Evolutionary conservation across 2,797 vertebrate species (phyloP).

Genomic region (Argentina silus): DNA sequence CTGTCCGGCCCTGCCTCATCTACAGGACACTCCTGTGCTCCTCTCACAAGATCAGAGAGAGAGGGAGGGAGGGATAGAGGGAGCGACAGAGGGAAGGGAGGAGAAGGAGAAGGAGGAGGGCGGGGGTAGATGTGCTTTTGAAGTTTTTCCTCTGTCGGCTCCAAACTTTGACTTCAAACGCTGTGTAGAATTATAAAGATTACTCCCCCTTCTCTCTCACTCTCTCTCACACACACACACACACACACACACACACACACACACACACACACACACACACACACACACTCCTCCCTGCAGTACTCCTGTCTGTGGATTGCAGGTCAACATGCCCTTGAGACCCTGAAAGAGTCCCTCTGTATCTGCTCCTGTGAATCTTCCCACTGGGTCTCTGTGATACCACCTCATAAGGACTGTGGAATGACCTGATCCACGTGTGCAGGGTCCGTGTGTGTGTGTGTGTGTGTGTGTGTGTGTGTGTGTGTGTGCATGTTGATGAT

Average conservation of each 20-base stretch:
- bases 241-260: slow-evolving; percentile 23
- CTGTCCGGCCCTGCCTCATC: slow-evolving; percentile 35
- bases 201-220: slow-evolving; percentile 22
- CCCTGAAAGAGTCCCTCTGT: not conserved
- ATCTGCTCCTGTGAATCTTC: not conserved
- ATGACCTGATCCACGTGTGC: not conserved
- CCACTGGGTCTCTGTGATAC: too few relatives aligned
- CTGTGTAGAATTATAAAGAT: slow-evolving; percentile 54
- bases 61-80: not conserved
- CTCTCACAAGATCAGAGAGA: slow-evolving; percentile 38
- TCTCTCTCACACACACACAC: not conserved
- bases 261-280: not conserved
- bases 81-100: slow-evolving; percentile 21
- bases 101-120: slow-evolving; percentile 37
- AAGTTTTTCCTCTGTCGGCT: slow-evolving; percentile 46
- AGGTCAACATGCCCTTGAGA: slow-evolving; percentile 46
- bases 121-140: slow-evolving; percentile 42
- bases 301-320: slow-evolving; percentile 19
- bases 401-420: not conserved
- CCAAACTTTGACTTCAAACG: slow-evolving; percentile 66
- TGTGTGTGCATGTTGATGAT: slow-evolving; percentile 11
- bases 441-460: slow-evolving; percentile 11
- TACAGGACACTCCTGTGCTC: slow-evolving; percentile 42
- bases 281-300: slow-evolving; percentile 4
- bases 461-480: slow-evolving; percentile 21